These are phyloP conservation scores for Spisula subtruncata DNA, from an alignment of 2,888 invertebrate genomes.

Conservation along the genomic window DNA sequence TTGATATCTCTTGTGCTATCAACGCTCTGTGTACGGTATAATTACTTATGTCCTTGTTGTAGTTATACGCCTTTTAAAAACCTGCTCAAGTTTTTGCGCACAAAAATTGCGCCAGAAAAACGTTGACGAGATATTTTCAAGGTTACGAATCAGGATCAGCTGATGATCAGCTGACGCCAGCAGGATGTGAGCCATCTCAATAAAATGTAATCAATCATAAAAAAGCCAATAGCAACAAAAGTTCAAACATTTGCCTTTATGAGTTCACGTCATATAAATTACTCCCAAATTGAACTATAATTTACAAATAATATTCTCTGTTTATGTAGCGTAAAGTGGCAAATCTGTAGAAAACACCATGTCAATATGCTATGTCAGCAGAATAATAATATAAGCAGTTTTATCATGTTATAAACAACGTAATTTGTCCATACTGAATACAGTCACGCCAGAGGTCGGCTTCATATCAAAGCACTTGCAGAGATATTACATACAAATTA, in stretches of 20 bases:
- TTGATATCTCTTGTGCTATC: not conserved
- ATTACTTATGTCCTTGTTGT: not conserved
- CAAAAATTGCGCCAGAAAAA: too few relatives aligned
- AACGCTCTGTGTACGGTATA: too few relatives aligned
- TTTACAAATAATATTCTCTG: not conserved
- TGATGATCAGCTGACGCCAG: not conserved
- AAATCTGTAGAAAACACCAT: not conserved
- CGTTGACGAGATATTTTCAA: not conserved
- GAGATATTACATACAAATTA: too few relatives aligned
- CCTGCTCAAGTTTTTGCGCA: not conserved
- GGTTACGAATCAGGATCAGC: not conserved
- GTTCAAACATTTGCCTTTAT: constrained; percentile 1
- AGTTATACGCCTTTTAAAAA: not conserved
- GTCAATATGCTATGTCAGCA: constrained; percentile 18
- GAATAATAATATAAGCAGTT: not conserved
- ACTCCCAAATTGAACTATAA: not conserved
- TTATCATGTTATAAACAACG: too few relatives aligned
- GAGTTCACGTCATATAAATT: not conserved
- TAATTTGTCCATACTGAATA: too few relatives aligned
- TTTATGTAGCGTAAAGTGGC: constrained; percentile 3
- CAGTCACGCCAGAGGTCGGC: too few relatives aligned
- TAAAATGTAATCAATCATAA: constrained; percentile 19
- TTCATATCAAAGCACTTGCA: too few relatives aligned
- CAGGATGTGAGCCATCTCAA: not conserved
- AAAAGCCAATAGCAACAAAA: not conserved